A percentile compares a stretch with the other conserved stretches of the same genome.
phyloP scores from a whole-genome alignment of 2,888 invertebrate genomes.

The Acholoe squamosa region DNA sequence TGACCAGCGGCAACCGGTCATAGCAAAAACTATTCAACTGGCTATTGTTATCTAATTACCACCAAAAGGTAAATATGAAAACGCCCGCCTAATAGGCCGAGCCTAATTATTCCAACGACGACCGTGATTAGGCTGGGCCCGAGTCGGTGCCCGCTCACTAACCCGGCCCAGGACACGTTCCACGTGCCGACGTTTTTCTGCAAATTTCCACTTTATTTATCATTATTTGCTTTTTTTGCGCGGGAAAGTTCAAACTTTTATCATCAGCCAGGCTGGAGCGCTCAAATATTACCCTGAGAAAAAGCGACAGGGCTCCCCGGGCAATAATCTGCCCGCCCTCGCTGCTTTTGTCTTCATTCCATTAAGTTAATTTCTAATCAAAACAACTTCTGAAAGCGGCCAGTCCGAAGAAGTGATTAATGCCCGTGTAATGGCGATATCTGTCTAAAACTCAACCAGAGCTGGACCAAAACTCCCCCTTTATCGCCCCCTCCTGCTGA shows the following conservation, averaged over 20 bases:
- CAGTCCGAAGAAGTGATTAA: conserved; percentile 20
- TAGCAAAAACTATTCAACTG: conserved; percentile 13
- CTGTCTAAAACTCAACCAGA: not conserved
- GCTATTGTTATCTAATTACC: conserved; percentile 55
- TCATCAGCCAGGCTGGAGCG: not conserved
- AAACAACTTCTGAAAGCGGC: conserved; percentile 54
- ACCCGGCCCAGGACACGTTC: conserved; percentile 25
- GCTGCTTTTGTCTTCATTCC: conserved; percentile 58
- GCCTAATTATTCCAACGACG: conserved; percentile 48
- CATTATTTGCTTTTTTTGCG: too few relatives aligned
- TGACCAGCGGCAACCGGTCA: conserved; percentile 34
- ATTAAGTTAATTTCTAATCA: conserved; percentile 62
- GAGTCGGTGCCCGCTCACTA: not conserved
- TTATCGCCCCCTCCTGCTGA: too few relatives aligned
- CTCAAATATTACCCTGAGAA: conserved; percentile 48
- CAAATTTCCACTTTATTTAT: too few relatives aligned
- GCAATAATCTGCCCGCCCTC: conserved; percentile 34
- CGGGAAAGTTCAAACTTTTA: conserved; percentile 53
- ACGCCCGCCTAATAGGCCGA: conserved; percentile 46
- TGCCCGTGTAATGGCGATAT: conserved; percentile 13
- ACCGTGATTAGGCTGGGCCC: conserved; percentile 3
- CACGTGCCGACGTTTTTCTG: not conserved
- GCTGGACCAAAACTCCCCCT: not conserved
- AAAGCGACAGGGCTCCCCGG: not conserved
- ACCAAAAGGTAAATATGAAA: conserved; percentile 57